These are phyloP conservation scores for Dascillus cervinus DNA, from an alignment of 2,888 invertebrate species.

Conservation along the genomic window DNA sequence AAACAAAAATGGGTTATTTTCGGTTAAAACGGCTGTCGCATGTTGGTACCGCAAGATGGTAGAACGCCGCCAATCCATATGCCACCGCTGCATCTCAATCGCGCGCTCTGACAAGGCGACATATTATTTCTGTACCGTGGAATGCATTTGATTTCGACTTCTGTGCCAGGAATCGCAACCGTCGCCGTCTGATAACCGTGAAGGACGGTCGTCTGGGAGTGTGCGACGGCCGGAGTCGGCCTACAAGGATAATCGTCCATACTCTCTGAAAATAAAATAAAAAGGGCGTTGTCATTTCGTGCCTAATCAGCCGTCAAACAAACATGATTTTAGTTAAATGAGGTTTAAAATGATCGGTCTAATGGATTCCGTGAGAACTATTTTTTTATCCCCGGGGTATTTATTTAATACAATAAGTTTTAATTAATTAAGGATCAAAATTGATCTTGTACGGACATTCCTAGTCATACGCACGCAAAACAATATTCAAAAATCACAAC, in stretches of 20 bases:
- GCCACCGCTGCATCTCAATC: constrained; percentile 35
- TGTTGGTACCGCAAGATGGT: constrained; percentile 36
- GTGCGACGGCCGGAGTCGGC: constrained; percentile 16
- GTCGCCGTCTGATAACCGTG: constrained; percentile 19
- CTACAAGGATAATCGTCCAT: constrained; percentile 14
- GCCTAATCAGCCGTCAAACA: no score
- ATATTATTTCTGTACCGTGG: constrained; percentile 33
- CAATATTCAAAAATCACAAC: no score
- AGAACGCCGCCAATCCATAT: constrained; percentile 38
- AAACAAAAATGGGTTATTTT: constrained; percentile 11
- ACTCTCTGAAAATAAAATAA: constrained; percentile 6
- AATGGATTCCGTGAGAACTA: no score
- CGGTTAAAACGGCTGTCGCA: not conserved
- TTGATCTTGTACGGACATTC: no score
- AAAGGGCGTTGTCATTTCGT: no score
- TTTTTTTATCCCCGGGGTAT: no score
- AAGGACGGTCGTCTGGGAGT: constrained; percentile 19
- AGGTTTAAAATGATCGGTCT: no score
- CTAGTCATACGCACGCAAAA: no score
- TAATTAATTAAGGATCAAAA: no score
- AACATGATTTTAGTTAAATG: no score
- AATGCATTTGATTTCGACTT: constrained; percentile 34
- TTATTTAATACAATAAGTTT: no score
- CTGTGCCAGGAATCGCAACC: constrained; percentile 26
- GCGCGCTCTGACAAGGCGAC: constrained; percentile 32